A percentile compares a stretch with the other conserved stretches of the same genome.
phyloP scores from a whole-genome alignment of 2,888 invertebrate genomes.

The Papilio gigon region DNA sequence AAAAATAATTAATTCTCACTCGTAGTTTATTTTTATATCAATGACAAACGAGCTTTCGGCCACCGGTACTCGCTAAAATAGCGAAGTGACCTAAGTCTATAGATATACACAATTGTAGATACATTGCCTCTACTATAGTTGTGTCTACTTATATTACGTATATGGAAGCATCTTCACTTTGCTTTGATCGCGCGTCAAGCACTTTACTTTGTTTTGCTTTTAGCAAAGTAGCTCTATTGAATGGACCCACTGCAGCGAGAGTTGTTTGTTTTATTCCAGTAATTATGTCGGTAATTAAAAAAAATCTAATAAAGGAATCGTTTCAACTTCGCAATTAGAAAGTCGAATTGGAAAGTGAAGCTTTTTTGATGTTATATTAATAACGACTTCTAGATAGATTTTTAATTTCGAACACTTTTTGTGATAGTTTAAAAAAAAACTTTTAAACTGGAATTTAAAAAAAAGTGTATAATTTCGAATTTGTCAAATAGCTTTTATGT shows the following conservation, averaged over 20 bases:
- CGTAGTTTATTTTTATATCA: too few relatives aligned
- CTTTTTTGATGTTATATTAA: constrained; percentile 29
- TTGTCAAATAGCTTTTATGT: too few relatives aligned
- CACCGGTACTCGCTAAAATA: too few relatives aligned
- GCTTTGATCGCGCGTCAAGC: constrained; percentile 10
- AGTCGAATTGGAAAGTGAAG: constrained; percentile 39
- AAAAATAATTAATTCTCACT: too few relatives aligned
- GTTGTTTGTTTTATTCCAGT: constrained; percentile 39
- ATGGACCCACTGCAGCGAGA: constrained; percentile 25
- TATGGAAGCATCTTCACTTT: constrained; percentile 35
- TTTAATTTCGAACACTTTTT: neutral
- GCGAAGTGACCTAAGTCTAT: too few relatives aligned
- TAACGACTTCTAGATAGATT: neutral
- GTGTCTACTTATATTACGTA: too few relatives aligned
- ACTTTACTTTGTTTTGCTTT: constrained; percentile 9
- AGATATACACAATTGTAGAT: too few relatives aligned
- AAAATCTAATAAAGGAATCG: constrained; percentile 38
- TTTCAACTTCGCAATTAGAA: constrained; percentile 38
- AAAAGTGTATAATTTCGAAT: too few relatives aligned
- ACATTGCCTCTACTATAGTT: too few relatives aligned
- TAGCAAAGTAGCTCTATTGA: constrained; percentile 29
- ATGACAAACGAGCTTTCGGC: too few relatives aligned
- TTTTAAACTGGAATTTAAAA: neutral
- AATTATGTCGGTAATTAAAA: constrained; percentile 40
- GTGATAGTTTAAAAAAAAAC: neutral